Conservation (phyloP, 2,113 vertebrate genomes). For the Hemiscyllium ocellatum region DNA sequence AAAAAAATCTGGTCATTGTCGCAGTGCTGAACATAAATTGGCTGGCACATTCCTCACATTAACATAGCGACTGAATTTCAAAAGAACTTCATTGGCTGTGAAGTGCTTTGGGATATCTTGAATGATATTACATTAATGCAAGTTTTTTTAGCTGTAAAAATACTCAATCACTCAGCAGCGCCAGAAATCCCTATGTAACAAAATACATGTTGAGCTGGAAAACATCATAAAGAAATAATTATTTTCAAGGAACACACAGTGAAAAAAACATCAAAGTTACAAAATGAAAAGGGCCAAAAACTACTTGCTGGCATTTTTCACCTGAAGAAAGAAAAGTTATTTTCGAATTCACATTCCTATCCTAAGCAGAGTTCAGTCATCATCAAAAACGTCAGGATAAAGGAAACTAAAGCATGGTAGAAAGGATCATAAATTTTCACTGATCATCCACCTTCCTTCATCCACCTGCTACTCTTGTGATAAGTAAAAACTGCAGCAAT, state of each 20-base stretch:
- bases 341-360: neutral
- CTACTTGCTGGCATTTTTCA: neutral
- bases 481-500: neutral
- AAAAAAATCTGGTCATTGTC: neutral
- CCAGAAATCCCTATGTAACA: neutral
- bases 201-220: neutral
- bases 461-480: neutral
- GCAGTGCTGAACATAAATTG: neutral
- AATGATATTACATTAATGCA: too few species aligned
- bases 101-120: too few species aligned
- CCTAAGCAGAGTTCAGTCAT: neutral
- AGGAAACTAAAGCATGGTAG: neutral
- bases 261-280: neutral
- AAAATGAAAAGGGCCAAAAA: neutral
- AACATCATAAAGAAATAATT: neutral
- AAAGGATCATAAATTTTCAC: neutral
- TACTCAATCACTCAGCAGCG: neutral
- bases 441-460: neutral
- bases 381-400: neutral
- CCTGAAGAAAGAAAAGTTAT: neutral
- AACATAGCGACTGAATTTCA: too few species aligned
- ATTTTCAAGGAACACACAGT: neutral
- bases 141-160: neutral
- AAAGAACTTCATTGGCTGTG: too few species aligned
- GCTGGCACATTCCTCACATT: neutral